Base-by-base conservation (phyloP, 2,113 vertebrate genomes). In the Bubo scandiacus region DNA sequence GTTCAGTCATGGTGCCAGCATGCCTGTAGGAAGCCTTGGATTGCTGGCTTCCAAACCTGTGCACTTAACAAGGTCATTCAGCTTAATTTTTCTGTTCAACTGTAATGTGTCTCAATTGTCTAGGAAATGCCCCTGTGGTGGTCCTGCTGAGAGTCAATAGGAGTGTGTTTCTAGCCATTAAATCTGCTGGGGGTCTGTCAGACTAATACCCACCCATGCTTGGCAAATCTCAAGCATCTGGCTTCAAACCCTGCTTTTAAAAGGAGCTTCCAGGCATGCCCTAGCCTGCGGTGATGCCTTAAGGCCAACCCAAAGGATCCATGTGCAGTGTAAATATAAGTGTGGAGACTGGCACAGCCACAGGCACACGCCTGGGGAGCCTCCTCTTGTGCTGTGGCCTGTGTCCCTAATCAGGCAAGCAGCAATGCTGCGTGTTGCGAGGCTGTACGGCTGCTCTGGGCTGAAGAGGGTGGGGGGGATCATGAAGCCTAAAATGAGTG, bases 271-370 rank as follows among this genome's bases (percentile, higher is more conserved):
- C 65, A 67, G 77, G n/a, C 86, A 5, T 54, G 67, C 9, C n/a
- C 55, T n/a, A 43, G 74, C 43, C 72, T 74, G 71, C 38, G 66
- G 55, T 19, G 65, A 19, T 58, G 25, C 54, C 42, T 1, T 15
- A 45, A 57, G 36, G 17, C n/a, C 59, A 65, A 26, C 10, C 36
- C 29, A 12, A 40, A 40, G 54, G 65, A 34, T 10, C 58, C 34
- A 18, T 1, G 1, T 11, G 58, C 23, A 6, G 36, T 5, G 47
- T 25, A 17, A 19, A 11, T 32, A 0, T 9, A 34, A 47, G 25
- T 5, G 7, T 26, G 74, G 58, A 59, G n/a, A 9, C 6, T 6
- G 45, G 58, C 15, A 10, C 3, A 6, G 85, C 34, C 18, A 1
- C 21, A 8, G 18, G 21, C 4, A 9, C 22, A 10, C 14, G 5